Base-by-base conservation (phyloP, 2,888 invertebrate species). In the Corbicula japonica region DNA sequence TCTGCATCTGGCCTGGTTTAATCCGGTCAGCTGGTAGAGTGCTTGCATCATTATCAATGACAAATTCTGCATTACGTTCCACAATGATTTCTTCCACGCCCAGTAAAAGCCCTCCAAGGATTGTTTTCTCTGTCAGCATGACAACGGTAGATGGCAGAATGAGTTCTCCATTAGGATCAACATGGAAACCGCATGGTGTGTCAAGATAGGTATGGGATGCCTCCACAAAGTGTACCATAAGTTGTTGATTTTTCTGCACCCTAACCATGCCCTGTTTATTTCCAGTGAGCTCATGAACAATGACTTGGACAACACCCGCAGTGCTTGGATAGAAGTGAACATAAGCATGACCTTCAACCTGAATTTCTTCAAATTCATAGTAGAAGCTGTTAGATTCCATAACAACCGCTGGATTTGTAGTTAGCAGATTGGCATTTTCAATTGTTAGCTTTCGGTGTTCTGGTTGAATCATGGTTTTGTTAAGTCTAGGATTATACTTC, bases 121-220 rank as follows among this genome's bases (percentile, higher is more conserved):
- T 80, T 8, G 84, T 80, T 48, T 77, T 84, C 75, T 90, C 88
- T 18, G 89, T 63, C 4, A 84, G 75, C 38, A 88, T 72, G 34
- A 86, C 76, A 41, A 88, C 80, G 8, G 75, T 76, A 18, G 86
- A 87, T 26, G 90, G 90, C 2, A 90, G 76, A 50, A 89, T 81
- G 46, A 87, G 72, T 74, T 89, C 88, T 23, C 89, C 90, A n/a
- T 83, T 86, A 6, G 34, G 34, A 54, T 90, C 88, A 0, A 90
- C 83, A 74, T 88, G 87, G 65, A 90, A 84, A 26, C 89, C 89
- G 82, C 89, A 88, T 15, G 90, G 89, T 10, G 88, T 77, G 70
- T 89, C 88, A 6, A 90, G 75, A 58, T 89, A 89, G 8, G 90
- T 89, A 73, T 89, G 89, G 1, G 90, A 88, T 1, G 89, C 86